Percentiles rank a stretch among this genome's conserved stretches.
phyloP scores from a whole-genome alignment of 2,797 vertebrate genomes.

The Schizopygopsis malacanthus region DNA sequence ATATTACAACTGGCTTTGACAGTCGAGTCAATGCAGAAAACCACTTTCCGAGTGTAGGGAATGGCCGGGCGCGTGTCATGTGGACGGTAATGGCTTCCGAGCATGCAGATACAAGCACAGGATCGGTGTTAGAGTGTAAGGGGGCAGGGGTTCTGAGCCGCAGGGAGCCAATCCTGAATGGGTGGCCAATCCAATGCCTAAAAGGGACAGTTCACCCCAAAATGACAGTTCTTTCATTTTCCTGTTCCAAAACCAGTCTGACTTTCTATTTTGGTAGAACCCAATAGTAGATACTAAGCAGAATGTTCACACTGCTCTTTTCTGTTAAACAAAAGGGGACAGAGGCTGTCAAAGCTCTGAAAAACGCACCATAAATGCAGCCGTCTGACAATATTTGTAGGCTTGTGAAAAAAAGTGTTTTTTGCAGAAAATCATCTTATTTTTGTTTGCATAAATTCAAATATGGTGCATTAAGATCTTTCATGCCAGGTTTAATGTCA shows the following conservation, averaged over 20 bases:
- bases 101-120: constrained; percentile 40
- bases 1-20: constrained; percentile 83
- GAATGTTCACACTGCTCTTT: not conserved
- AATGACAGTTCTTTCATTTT: not conserved
- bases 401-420: not conserved
- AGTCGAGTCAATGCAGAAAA: constrained; percentile 81
- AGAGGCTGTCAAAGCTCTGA: not conserved
- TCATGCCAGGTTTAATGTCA: not conserved
- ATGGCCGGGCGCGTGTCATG: constrained; percentile 7
- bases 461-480: not conserved
- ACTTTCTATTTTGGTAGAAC: not conserved
- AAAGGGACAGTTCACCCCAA: constrained; percentile 7
- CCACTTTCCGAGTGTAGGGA: constrained; percentile 66
- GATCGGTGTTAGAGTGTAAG: constrained; percentile 23
- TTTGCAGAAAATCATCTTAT: not conserved
- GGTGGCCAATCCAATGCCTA: not conserved
- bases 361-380: not conserved
- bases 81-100: constrained; percentile 32
- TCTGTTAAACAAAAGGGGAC: not conserved
- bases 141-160: not conserved
- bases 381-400: not conserved
- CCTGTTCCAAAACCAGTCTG: not conserved
- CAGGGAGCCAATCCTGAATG: constrained; percentile 19
- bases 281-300: not conserved
- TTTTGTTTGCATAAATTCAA: not conserved